These are phyloP conservation scores for Rhynchotus rufescens DNA, from an alignment of 2,797 vertebrate genomes.

Conservation along the genomic window DNA sequence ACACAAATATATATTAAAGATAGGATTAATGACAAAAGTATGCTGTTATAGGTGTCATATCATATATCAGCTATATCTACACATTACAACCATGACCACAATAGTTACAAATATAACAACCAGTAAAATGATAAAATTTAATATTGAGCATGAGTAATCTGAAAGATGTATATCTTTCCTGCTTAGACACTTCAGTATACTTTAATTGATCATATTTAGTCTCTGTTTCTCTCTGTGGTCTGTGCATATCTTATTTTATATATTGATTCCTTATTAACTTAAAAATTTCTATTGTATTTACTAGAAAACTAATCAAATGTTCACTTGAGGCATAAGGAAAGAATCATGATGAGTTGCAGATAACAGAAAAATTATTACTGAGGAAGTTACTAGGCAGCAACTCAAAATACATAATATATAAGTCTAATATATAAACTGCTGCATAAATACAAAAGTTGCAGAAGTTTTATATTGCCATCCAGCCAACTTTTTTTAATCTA, in stretches of 20 bases:
- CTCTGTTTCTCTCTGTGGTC: background rate
- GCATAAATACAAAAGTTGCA: background rate
- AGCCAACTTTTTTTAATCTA: background rate
- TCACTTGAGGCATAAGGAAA: background rate
- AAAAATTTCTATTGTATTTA: background rate
- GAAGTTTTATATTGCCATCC: background rate
- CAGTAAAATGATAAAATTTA: background rate
- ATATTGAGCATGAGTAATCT: background rate
- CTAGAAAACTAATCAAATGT: background rate
- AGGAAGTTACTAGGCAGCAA: background rate
- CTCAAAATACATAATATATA: slow-evolving; percentile 16
- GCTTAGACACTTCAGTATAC: background rate
- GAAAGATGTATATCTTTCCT: background rate
- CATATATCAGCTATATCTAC: background rate
- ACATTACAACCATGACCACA: too few relatives aligned
- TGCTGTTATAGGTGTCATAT: background rate
- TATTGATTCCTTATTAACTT: background rate
- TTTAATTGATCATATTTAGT: background rate
- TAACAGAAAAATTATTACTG: background rate
- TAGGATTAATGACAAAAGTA: background rate
- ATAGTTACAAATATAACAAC: background rate
- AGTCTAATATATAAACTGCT: background rate
- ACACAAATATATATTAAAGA: background rate
- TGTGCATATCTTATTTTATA: background rate
- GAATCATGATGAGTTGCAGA: background rate